Evolutionary conservation across 2,797 vertebrate genomes (phyloP).

Genomic region (Eulemur coronatus): DNA sequence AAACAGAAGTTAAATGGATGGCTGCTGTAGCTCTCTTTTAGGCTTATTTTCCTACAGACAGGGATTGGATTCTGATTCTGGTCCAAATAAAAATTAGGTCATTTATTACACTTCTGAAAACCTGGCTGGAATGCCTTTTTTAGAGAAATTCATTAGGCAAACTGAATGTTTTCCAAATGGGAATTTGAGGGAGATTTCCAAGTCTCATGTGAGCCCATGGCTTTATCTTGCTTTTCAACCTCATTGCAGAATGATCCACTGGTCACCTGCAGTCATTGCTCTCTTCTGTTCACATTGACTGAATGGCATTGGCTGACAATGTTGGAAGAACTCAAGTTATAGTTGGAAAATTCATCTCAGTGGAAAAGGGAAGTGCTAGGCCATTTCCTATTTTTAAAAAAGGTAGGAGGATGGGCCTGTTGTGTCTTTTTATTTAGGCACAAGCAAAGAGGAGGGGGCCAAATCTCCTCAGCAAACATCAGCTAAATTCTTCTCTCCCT

Average conservation of each 20-base stretch:
- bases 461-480: neutral
- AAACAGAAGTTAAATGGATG: neutral
- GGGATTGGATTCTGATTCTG: constrained; percentile 69
- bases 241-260: constrained; percentile 24
- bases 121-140: constrained; percentile 64
- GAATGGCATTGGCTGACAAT: neutral
- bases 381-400: neutral
- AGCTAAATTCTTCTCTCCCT: neutral
- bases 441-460: neutral
- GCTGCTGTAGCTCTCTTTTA: constrained; percentile 29
- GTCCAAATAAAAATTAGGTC: constrained; percentile 75
- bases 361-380: constrained; percentile 22
- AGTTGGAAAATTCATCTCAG: neutral
- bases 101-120: constrained; percentile 77
- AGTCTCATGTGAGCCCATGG: constrained; percentile 35
- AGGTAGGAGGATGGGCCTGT: neutral
- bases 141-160: constrained; percentile 68
- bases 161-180: constrained; percentile 67
- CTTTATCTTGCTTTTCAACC: constrained; percentile 48
- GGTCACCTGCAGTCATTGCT: constrained; percentile 13
- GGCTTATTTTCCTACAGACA: constrained; percentile 55
- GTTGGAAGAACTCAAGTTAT: constrained; percentile 27
- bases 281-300: neutral
- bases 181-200: constrained; percentile 65
- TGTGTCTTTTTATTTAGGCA: constrained; percentile 25